Evolutionary conservation across 2,888 invertebrate species (phyloP), one percentile per base, ranked within the genome.

Genomic region (Sturmia bella): DNA sequence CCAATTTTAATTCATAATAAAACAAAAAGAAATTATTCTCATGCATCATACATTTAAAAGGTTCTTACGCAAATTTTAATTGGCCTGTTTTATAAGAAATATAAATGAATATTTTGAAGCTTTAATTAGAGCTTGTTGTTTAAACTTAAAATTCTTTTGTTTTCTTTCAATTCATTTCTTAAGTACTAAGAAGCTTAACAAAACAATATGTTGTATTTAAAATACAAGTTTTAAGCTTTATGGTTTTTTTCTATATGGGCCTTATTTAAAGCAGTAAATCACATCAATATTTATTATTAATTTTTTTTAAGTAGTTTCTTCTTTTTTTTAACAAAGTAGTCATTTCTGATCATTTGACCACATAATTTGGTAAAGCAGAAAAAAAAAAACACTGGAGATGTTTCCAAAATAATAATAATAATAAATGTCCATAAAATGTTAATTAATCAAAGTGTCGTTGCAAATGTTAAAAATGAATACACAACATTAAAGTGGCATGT

Each of bases 361-460:
- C 7, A 61, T 19, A 32, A 48, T 45, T 45, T 37, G 4, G 9
- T 17, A 12, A 64, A 17, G 21, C 11, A 0, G 5, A 27, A 43
- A 3, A 3, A 1, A 24, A 21, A 6, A 5, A 37, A 39, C 32
- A 19, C 19, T n/a, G 57, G 13, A 61, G 41, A 48, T 61, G 21
- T 54, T 76, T 19, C 59, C 37, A 45, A 66, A 75, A 59, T 82
- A 78, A 82, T 82, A 75, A 82, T 82, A 75, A 70, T 78, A 78
- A 82, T 78, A 82, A 82, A 82, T 78, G 64, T 39, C 41, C 82
- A 24, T 82, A 78, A 74, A 70, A 78, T 66, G 11, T 56, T 39
- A 78, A 82, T 82, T 70, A 74, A 82, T 82, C 82, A 82, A 73
- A 70, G 70, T 59, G 52, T 64, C 48, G 13, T 45, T 54, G 43